These are phyloP conservation scores for Typhlichthys eigenmanni DNA, from an alignment of 2,797 vertebrate genomes.

Conservation along the genomic window DNA sequence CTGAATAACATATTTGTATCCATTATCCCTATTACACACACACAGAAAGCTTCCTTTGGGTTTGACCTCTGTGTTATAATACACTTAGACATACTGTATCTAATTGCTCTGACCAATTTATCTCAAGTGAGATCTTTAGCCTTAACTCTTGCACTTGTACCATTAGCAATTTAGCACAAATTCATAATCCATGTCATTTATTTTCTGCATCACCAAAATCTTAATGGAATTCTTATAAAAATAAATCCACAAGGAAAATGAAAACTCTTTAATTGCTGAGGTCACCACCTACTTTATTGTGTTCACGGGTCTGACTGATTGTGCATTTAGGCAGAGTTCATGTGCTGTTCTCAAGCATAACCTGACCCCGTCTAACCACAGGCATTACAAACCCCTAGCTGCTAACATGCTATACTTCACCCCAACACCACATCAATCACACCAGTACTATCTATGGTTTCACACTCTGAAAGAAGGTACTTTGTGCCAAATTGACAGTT, in stretches of 20 bases:
- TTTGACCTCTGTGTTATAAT: constrained; percentile 62
- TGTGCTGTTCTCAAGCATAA: constrained; percentile 44
- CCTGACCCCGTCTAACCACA: constrained; percentile 64
- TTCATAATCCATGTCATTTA: background rate
- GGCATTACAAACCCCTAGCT: constrained; percentile 62
- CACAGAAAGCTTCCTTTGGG: constrained; percentile 63
- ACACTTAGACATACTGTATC: constrained; percentile 49
- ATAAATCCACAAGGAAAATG: constrained; percentile 19
- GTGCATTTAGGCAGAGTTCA: constrained; percentile 53
- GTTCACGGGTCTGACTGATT: constrained; percentile 57
- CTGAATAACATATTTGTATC: too few relatives aligned
- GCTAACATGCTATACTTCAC: constrained; percentile 69
- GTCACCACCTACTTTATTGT: constrained; percentile 39
- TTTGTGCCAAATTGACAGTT: constrained; percentile 51
- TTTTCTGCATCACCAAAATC: constrained; percentile 23
- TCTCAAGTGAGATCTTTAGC: constrained; percentile 28
- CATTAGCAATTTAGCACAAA: background rate
- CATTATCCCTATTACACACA: constrained; percentile 37
- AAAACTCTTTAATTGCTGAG: constrained; percentile 16
- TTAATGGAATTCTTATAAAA: constrained; percentile 11
- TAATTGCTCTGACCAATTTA: constrained; percentile 52
- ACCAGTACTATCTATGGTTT: constrained; percentile 64
- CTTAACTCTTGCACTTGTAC: background rate
- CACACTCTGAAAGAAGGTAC: constrained; percentile 53
- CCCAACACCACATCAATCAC: constrained; percentile 58